These are phyloP conservation scores for Brevimyrus niger DNA, from an alignment of 2,113 vertebrate species.

Conservation along the genomic window DNA sequence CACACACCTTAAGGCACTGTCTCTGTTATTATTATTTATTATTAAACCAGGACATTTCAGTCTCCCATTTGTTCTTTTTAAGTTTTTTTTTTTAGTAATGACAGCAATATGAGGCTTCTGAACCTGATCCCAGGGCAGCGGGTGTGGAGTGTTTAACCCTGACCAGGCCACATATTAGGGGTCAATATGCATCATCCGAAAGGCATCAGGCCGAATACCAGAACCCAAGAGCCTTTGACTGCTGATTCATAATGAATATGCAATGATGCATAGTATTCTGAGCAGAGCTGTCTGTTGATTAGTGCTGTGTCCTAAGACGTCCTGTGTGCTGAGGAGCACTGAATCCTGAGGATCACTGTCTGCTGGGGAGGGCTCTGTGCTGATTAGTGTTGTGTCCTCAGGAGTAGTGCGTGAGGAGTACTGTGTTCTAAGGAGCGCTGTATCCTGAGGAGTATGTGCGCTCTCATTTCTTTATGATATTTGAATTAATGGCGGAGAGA, in stretches of 20 bases:
- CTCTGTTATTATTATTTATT: not conserved
- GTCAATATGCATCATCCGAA: slow-evolving; percentile 54
- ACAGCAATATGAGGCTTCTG: slow-evolving; percentile 48
- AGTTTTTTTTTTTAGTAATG: slow-evolving; percentile 49
- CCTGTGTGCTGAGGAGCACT: not conserved
- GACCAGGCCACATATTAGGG: slow-evolving; percentile 47
- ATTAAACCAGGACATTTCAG: not conserved
- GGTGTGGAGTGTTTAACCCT: slow-evolving; percentile 57
- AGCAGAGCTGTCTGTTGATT: not conserved
- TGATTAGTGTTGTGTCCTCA: not conserved
- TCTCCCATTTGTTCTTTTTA: not conserved
- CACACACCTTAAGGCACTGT: not conserved
- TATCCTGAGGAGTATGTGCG: not conserved
- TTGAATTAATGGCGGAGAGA: not conserved
- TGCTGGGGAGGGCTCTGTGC: not conserved
- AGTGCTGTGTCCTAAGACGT: not conserved
- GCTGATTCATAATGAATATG: not conserved
- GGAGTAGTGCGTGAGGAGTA: not conserved
- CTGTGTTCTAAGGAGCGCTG: not conserved
- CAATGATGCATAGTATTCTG: not conserved
- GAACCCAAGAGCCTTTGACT: not conserved
- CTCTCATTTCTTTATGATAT: not conserved
- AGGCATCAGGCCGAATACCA: not conserved
- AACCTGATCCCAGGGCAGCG: slow-evolving; percentile 41
- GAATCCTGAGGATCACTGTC: not conserved